Evolutionary conservation across 2,113 vertebrate genomes (phyloP), one percentile per base, ranked within the genome.

Genomic region (Reinhardtius hippoglossoides): DNA sequence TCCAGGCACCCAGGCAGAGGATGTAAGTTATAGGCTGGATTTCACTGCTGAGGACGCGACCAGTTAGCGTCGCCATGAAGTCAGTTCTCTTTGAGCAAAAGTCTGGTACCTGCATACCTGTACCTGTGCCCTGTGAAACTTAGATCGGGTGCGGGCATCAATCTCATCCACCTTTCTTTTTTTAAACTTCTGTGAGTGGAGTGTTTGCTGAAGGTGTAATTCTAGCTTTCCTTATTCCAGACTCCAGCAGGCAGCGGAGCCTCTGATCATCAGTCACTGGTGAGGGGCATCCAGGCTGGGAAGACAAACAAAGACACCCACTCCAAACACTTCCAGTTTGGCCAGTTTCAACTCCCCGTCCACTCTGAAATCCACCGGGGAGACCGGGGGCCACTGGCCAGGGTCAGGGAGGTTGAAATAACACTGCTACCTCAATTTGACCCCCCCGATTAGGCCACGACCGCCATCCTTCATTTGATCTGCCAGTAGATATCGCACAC

Each of bases 391-490:
- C 74, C 80, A 71, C 77, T 48, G 63, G 35, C 37, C 58, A 9
- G 88, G 93, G 94, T 95, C 93, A 94, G 46, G 35, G 84, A 75
- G 93, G 93, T 92, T 92, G 92, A 94, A 92, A 91, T 80, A 93
- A 89, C 90, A 85, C 55, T 71, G 78, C 87, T 86, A 92, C 89
- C 85, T 89, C 80, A 75, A 78, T 80, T 76, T 90, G 89, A 94
- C 46, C 46, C 91, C 72, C 64, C 69, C 50, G 66, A 81, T 83
- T 81, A 89, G 85, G 79, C 78, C 87, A 84, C 67, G 26, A 76
- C 87, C 52, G 18, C 88, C 80, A 87, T 89, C 81, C 81, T 87
- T 92, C 86, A 93, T 87, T 87, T 87, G 90, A 92, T 91, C 91
- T 87, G 85, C 75, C 84, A 83, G 46, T 42, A 87, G 87, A 88